phyloP scores from a whole-genome alignment of 2,113 vertebrate genomes.

The Syrrhaptes paradoxus region DNA sequence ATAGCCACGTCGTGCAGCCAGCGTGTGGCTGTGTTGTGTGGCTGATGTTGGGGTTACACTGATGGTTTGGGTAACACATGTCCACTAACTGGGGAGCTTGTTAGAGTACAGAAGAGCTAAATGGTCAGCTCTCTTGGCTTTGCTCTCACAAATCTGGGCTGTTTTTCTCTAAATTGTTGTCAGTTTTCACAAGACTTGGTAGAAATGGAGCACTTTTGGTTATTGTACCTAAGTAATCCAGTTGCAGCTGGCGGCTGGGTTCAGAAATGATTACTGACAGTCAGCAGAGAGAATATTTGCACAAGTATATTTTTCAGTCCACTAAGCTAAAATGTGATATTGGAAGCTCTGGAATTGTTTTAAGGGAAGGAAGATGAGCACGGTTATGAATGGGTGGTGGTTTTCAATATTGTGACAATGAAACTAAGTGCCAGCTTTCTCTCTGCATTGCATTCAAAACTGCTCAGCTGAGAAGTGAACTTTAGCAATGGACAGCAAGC shows the following conservation, averaged over 20 bases:
- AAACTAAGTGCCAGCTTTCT: conserved; percentile 43
- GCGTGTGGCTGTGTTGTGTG: too few relatives aligned
- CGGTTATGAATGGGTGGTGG: conserved; percentile 29
- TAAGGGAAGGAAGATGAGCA: conserved; percentile 31
- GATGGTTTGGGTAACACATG: not conserved
- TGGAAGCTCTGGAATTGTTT: conserved; percentile 24
- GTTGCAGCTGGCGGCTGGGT: not conserved
- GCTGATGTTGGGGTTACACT: not conserved
- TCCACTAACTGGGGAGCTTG: not conserved
- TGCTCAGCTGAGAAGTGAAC: conserved; percentile 57
- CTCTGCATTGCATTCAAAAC: conserved; percentile 30
- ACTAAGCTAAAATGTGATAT: conserved; percentile 22
- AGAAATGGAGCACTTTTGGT: not conserved
- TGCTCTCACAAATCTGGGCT: not conserved
- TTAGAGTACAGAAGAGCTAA: not conserved
- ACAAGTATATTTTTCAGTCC: conserved; percentile 6
- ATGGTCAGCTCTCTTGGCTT: not conserved
- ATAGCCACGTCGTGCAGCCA: not conserved
- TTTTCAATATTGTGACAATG: conserved; percentile 51
- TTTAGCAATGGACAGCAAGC: conserved; percentile 28
- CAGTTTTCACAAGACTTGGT: not conserved
- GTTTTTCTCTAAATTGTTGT: not conserved
- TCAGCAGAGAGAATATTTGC: conserved; percentile 3
- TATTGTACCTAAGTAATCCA: not conserved
- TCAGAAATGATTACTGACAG: conserved; percentile 15